Percentiles rank a stretch among this genome's conserved stretches.
Evolutionary conservation across 2,888 invertebrate genomes (phyloP).

Genomic region (Tanypteryx hageni): DNA sequence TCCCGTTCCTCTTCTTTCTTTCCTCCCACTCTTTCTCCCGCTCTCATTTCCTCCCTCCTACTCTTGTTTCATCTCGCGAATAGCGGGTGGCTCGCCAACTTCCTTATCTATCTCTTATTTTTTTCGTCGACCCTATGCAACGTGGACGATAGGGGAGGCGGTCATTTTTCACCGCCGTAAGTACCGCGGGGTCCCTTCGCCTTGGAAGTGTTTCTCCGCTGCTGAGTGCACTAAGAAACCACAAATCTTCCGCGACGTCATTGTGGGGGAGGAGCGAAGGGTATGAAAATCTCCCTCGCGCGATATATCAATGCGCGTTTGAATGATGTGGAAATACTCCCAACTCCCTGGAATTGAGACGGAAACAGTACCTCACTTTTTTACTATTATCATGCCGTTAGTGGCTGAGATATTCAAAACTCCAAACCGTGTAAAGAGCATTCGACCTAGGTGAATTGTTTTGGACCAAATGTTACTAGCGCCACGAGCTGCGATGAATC

Average conservation of each 20-base stretch:
- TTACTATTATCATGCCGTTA: no score
- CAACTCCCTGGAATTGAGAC: neutral
- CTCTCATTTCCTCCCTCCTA: neutral
- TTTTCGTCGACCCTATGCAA: slow-evolving; percentile 31
- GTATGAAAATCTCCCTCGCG: slow-evolving; percentile 19
- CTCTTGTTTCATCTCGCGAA: neutral
- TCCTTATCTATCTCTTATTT: neutral
- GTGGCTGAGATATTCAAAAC: no score
- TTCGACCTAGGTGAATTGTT: no score
- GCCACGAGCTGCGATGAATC: no score
- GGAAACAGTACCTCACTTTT: neutral
- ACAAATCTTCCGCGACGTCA: slow-evolving; percentile 33
- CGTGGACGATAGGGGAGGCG: neutral
- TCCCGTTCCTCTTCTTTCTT: neutral
- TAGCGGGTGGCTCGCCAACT: neutral
- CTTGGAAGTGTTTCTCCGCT: slow-evolving; percentile 17
- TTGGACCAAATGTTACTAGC: no score
- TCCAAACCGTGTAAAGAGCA: no score
- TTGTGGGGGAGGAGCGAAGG: neutral
- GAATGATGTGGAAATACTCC: neutral
- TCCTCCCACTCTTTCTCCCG: neutral
- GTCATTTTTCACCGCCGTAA: slow-evolving; percentile 55
- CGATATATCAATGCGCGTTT: slow-evolving; percentile 10
- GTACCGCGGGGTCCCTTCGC: neutral
- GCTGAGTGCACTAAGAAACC: slow-evolving; percentile 5